Conservation (phyloP, 1,140 invertebrate genomes). For the Cydia strobilella region DNA sequence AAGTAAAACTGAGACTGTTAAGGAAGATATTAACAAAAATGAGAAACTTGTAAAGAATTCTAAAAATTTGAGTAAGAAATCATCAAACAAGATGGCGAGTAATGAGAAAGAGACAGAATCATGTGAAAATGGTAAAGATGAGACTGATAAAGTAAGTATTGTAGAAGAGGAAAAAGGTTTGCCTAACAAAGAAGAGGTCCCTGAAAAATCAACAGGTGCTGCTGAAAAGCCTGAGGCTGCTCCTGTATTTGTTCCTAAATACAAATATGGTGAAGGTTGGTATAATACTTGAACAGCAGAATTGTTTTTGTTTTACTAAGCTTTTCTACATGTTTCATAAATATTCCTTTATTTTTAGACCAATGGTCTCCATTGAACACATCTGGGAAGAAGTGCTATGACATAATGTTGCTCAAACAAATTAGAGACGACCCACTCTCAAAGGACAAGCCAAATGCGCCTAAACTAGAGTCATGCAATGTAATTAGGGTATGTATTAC, state of each 20-base stretch:
- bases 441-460: slow-evolving; percentile 85
- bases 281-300: background rate
- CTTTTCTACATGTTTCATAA: background rate
- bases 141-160: slow-evolving; percentile 73
- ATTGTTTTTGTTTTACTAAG: background rate
- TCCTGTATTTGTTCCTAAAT: slow-evolving; percentile 62
- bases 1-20: slow-evolving; percentile 58
- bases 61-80: slow-evolving; percentile 67
- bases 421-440: slow-evolving; percentile 87
- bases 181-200: slow-evolving; percentile 46
- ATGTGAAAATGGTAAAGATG: slow-evolving; percentile 74
- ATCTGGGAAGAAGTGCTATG: slow-evolving; percentile 90
- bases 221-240: slow-evolving; percentile 36
- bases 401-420: slow-evolving; percentile 88
- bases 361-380: slow-evolving; percentile 93
- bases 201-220: slow-evolving; percentile 34
- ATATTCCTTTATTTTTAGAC: slow-evolving; percentile 70
- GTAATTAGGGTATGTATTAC: slow-evolving; percentile 60
- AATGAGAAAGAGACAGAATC: slow-evolving; percentile 63
- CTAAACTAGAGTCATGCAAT: slow-evolving; percentile 68
- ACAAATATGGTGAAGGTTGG: slow-evolving; percentile 68
- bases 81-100: slow-evolving; percentile 56
- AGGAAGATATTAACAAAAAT: slow-evolving; percentile 71
- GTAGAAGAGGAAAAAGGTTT: slow-evolving; percentile 53
- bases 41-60: slow-evolving; percentile 66